Conservation (phyloP, 2,113 vertebrate species). For the Pterocles gutturalis region DNA sequence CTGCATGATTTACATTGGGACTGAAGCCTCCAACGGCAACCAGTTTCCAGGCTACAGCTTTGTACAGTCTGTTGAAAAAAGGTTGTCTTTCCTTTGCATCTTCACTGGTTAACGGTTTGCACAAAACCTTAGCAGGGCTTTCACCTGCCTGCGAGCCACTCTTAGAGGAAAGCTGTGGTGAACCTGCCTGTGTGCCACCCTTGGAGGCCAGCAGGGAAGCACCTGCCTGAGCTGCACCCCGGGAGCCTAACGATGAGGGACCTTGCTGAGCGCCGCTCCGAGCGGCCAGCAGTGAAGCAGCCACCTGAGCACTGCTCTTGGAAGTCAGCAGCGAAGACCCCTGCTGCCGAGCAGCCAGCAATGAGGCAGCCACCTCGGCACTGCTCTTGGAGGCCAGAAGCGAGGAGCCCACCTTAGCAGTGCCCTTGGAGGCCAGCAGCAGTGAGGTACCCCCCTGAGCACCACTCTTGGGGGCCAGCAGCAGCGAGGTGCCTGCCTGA, state of each 20-base stretch:
- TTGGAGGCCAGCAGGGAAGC: slow-evolving; percentile 63
- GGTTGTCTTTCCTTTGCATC: slow-evolving; percentile 90
- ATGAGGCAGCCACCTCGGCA: background rate
- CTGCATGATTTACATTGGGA: slow-evolving; percentile 89
- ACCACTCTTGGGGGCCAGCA: background rate
- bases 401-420: slow-evolving; percentile 50
- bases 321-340: slow-evolving; percentile 47
- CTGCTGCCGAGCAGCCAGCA: slow-evolving; percentile 38
- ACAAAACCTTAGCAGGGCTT: slow-evolving; percentile 65
- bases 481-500: background rate
- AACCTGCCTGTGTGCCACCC: slow-evolving; percentile 40
- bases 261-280: slow-evolving; percentile 69
- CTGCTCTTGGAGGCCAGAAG: slow-evolving; percentile 61
- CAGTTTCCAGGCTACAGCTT: slow-evolving; percentile 96
- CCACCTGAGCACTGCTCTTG: slow-evolving; percentile 73
- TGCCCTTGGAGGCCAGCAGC: slow-evolving; percentile 20
- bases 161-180: background rate
- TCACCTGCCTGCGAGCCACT: background rate
- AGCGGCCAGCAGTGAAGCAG: slow-evolving; percentile 58
- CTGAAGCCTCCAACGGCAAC: slow-evolving; percentile 95
- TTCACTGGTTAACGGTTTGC: slow-evolving; percentile 77
- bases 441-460: background rate
- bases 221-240: slow-evolving; percentile 63
- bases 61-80: slow-evolving; percentile 97
- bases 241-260: slow-evolving; percentile 33